These are phyloP conservation scores for Drosophila percnosoma DNA, from an alignment of 2,888 invertebrate species.

Conservation along the genomic window DNA sequence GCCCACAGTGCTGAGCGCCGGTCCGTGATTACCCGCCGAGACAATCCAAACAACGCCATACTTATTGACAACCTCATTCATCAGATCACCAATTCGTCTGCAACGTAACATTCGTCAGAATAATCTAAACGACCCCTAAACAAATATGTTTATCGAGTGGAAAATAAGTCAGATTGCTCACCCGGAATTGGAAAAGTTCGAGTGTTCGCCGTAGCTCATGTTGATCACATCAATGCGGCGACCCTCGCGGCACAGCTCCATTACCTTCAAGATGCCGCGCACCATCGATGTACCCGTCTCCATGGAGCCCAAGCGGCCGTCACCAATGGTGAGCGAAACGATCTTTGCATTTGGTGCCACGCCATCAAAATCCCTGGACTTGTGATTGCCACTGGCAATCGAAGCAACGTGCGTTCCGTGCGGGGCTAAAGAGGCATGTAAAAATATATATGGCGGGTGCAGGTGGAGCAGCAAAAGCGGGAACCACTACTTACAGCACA, in stretches of 20 bases:
- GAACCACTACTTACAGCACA: constrained; percentile 91
- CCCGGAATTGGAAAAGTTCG: constrained; percentile 96
- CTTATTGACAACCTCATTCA: constrained; percentile 95
- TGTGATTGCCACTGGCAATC: constrained; percentile 95
- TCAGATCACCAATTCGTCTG: constrained; percentile 93
- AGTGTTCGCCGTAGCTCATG: constrained; percentile 99
- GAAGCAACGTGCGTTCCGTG: constrained; percentile 99
- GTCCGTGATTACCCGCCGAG: constrained; percentile 95
- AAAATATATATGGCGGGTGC: constrained; percentile 14
- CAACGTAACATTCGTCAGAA: not conserved
- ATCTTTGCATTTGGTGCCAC: constrained; percentile 98
- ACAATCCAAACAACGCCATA: constrained; percentile 97
- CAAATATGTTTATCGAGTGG: constrained; percentile 1
- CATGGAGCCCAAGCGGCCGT: constrained; percentile 96
- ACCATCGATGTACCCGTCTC: constrained; percentile 98
- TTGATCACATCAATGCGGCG: constrained; percentile 94
- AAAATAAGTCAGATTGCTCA: constrained; percentile 84
- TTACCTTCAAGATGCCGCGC: constrained; percentile 95
- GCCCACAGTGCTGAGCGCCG: constrained; percentile 93
- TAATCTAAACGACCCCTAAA: constrained; percentile 7
- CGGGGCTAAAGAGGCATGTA: constrained; percentile 88
- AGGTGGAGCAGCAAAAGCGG: not conserved
- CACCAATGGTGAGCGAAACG: constrained; percentile 96
- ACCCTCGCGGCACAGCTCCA: constrained; percentile 88
- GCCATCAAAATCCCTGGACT: constrained; percentile 95